These are phyloP conservation scores for Dicroscelio sp. DNA, from an alignment of 2,888 invertebrate genomes.

Conservation along the genomic window DNA sequence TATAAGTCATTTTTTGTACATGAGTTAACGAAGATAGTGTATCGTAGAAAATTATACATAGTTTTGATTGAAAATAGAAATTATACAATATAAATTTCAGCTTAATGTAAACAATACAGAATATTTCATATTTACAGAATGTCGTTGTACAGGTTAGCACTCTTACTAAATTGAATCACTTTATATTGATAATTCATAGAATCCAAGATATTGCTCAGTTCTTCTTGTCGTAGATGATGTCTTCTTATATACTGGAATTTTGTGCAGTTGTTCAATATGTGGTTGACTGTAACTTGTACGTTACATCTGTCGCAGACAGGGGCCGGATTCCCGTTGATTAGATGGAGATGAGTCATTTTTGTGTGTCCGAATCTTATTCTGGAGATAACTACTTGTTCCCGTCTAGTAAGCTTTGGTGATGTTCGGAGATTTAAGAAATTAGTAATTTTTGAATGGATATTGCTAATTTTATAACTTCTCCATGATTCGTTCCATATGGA, in stretches of 20 bases:
- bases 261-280: background rate
- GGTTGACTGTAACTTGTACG: background rate
- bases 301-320: background rate
- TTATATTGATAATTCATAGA: background rate
- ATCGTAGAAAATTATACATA: too few relatives aligned
- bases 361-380: conserved; percentile 1
- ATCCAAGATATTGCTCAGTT: background rate
- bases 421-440: background rate
- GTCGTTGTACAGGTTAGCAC: background rate
- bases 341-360: background rate
- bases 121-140: too few relatives aligned
- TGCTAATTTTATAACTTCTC: background rate
- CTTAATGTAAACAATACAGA: too few relatives aligned
- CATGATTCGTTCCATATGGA: background rate
- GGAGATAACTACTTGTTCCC: background rate
- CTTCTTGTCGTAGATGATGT: background rate
- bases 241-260: background rate
- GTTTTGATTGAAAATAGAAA: too few relatives aligned
- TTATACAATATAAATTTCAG: too few relatives aligned
- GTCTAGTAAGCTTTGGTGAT: background rate
- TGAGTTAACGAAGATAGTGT: too few relatives aligned
- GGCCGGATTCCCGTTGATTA: background rate
- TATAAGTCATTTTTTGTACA: too few relatives aligned
- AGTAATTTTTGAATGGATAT: background rate
- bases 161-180: background rate